Base-by-base conservation (phyloP, 1,140 invertebrate species). In the Wasmannia auropunctata region DNA sequence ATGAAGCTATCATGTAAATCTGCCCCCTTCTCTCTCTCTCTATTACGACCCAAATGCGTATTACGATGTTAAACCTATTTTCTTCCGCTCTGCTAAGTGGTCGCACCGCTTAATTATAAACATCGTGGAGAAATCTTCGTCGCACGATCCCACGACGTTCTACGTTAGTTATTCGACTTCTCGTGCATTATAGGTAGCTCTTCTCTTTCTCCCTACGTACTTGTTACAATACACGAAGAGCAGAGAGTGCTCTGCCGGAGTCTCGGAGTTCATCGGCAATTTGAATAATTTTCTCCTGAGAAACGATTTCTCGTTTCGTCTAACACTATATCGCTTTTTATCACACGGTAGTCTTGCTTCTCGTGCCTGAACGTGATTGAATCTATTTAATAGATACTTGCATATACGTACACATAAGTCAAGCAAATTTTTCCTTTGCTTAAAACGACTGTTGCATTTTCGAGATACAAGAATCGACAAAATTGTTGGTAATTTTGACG, bases 111-210 rank as follows among this genome's bases (percentile, higher is more conserved):
- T 87, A 65, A 65, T 65, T 65, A 88, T 70, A 83, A 85, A 86
- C 67, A 76, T 86, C 86, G 70, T 72, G 90, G 90, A 91, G 91
- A 93, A 92, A 92, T 90, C 87, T 92, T 88, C 88, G 91, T 93
- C 92, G 90, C 91, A 83, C 91, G 90, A 92, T 95, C 94, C 92
- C 94, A 94, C 94, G 93, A 94, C 91, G 91, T 93, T 93, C 91
- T 90, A 83, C 89, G 76, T 79, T 62, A 79, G 56, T 72, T 86
- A 63, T 83, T 81, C 79, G 87, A 84, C 80, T 63, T 60, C 11
- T 88, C 79, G 87, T 89, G 87, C 88, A 86, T n/a, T n/a, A n/a
- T 37, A 79, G 86, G 89, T 91, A 76, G 63, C 87, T 70, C 14
- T 11, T 80, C 75, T 60, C 25, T 6, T 67, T 76, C 86, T 67